A percentile compares a stretch with the other conserved stretches of the same genome.
Evolutionary conservation across 2,888 invertebrate species (phyloP).

Genomic region (Macrophya annulata): DNA sequence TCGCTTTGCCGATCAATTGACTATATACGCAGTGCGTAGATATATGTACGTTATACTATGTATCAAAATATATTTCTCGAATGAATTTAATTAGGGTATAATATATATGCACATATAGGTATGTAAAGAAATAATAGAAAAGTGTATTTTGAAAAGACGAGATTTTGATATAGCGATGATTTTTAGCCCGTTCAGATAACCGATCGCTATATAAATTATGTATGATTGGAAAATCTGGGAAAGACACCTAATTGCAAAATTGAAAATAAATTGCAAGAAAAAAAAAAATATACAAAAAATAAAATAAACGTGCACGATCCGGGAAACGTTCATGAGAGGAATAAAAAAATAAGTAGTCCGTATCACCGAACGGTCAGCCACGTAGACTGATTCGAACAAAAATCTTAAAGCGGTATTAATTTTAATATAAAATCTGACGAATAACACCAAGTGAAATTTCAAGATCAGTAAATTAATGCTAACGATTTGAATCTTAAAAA

Average conservation of each 20-base stretch:
- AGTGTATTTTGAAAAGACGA: not conserved
- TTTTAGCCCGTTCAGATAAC: not conserved
- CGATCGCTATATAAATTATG: not conserved
- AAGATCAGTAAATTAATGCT: not conserved
- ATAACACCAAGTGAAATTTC: not conserved
- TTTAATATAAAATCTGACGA: not conserved
- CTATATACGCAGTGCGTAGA: too few relatives aligned
- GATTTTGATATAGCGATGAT: too few relatives aligned
- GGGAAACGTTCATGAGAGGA: too few relatives aligned
- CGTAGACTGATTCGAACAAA: not conserved
- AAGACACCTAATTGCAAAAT: not conserved
- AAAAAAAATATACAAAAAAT: too few relatives aligned
- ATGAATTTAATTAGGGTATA: not conserved
- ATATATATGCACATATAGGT: not conserved
- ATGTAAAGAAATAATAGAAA: not conserved
- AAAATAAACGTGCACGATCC: too few relatives aligned
- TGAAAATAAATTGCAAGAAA: too few relatives aligned
- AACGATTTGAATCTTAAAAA: not conserved
- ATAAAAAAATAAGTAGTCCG: slow-evolving; percentile 2
- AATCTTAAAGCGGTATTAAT: not conserved
- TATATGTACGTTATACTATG: too few relatives aligned
- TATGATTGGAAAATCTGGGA: not conserved
- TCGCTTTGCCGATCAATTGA: not conserved
- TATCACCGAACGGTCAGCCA: slow-evolving; percentile 6
- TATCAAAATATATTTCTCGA: not conserved